Evolutionary conservation across 2,113 vertebrate species (phyloP), one percentile per base, ranked within the genome.

Genomic region (Scolopax mira): DNA sequence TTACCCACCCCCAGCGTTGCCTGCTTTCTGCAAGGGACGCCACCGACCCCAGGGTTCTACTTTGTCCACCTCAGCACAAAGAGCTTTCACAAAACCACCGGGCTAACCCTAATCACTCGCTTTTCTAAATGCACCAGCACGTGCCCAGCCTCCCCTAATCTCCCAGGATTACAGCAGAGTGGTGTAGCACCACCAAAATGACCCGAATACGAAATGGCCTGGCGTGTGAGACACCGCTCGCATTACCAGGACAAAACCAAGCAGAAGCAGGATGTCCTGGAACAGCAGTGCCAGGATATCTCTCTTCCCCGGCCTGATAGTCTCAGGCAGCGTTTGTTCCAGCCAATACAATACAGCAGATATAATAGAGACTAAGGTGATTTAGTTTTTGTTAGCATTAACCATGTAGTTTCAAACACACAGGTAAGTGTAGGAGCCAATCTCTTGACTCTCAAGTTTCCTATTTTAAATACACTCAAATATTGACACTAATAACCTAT

Each of bases 71-170:
- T 83, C 95, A 93, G 90, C 90, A 96, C 96, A 95, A 96, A 94
- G 85, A 85, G 88, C 90, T 85, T 82, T 93, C 85, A 97, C 74
- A 94, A 95, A 94, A 96, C 62, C 73, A 75, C 82, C 5, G 3
- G 21, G 88, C 92, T 90, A 88, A 93, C 90, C 92, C 94, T 96
- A 95, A 97, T 96, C 92, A 49, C 95, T 83, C 4, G 58, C 90
- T 85, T 97, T 91, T 95, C 83, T 94, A 85, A 95, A 93, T 73
- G 92, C 92, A 82, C 54, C 92, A 95, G 95, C 95, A 96, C 85
- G 90, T 97, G 96, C 94, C 88, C 82, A 69, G 85, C 92, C 71
- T 82, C 72, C 82, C 92, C 79, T 96, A 95, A 90, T 95, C 95
- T 94, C 94, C 88, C 79, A 88, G 90, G 90, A 95, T 94, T 97